phyloP scores from a whole-genome alignment of 2,113 vertebrate genomes.

The Gallinago paraguaiae region DNA sequence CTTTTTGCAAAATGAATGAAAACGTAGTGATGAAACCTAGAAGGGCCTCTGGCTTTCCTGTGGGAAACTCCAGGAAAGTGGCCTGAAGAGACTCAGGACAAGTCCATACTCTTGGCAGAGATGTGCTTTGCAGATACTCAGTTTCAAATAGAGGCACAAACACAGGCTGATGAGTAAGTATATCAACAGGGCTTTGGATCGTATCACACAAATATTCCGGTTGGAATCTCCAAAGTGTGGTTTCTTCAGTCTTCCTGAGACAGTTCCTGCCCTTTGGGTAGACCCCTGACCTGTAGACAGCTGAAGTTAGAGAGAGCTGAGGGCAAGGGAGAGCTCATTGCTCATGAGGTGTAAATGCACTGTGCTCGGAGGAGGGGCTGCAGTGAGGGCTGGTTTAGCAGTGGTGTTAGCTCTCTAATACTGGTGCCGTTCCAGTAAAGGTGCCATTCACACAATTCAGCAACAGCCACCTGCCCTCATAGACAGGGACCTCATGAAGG shows the following conservation, averaged over 20 bases:
- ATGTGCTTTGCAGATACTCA: not conserved
- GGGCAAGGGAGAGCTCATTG: not conserved
- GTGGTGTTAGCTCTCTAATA: not conserved
- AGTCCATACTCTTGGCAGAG: not conserved
- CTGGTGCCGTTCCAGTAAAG: not conserved
- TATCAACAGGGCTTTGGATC: not conserved
- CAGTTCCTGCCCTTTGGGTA: not conserved
- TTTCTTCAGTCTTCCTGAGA: not conserved
- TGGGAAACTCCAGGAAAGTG: not conserved
- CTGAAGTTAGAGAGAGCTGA: not conserved
- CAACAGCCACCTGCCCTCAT: not conserved
- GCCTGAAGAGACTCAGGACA: not conserved
- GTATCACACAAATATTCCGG: not conserved
- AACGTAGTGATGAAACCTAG: not conserved
- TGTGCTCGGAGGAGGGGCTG: not conserved
- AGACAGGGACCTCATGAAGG: rapidly evolving
- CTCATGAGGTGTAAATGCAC: not conserved
- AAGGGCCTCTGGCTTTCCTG: not conserved
- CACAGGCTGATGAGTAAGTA: not conserved
- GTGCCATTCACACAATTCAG: not conserved
- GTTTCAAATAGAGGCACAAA: not conserved
- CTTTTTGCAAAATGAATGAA: not conserved
- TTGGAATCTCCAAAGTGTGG: not conserved
- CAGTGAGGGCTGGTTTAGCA: not conserved
- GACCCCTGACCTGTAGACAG: not conserved